Percentiles rank a stretch among this genome's conserved stretches.
phyloP scores from a whole-genome alignment of 1,140 invertebrate species.

The Lamellibrachia luymesi region DNA sequence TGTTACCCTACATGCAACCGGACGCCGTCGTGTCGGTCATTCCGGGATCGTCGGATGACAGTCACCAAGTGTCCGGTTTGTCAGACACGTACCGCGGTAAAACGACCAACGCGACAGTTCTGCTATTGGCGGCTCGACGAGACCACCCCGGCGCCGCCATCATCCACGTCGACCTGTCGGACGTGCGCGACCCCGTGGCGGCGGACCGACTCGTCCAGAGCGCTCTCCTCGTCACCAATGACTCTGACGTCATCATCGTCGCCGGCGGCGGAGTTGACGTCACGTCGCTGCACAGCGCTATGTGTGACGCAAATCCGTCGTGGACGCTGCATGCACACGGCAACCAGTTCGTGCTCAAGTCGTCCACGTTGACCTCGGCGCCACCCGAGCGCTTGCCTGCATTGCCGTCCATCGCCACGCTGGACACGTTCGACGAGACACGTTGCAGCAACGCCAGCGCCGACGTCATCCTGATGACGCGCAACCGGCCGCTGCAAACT shows the following conservation, averaged over 20 bases:
- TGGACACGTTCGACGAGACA: not conserved
- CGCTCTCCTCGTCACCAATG: not conserved
- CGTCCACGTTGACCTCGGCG: not conserved
- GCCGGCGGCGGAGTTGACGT: not conserved
- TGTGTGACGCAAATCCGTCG: not conserved
- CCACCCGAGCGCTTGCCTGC: not conserved
- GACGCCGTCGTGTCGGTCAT: not conserved
- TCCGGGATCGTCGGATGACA: not conserved
- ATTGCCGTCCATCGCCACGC: not conserved
- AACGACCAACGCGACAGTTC: not conserved
- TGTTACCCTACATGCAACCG: not conserved
- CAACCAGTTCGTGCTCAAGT: not conserved
- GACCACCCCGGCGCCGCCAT: not conserved
- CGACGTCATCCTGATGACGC: constrained; percentile 19
- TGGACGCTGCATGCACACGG: not conserved
- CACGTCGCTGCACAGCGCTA: not conserved
- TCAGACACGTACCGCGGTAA: not conserved
- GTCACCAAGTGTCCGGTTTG: not conserved
- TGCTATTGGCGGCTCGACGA: not conserved
- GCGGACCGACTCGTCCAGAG: not conserved
- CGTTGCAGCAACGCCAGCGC: not conserved
- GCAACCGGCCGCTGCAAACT: constrained; percentile 21
- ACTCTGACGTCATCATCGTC: not conserved
- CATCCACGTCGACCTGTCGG: not conserved
- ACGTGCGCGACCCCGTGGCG: not conserved